Percentiles rank a stretch among this genome's conserved stretches.
These are phyloP conservation scores for Polylopha cassiicola DNA, from an alignment of 2,888 invertebrate species.

Conservation along the genomic window DNA sequence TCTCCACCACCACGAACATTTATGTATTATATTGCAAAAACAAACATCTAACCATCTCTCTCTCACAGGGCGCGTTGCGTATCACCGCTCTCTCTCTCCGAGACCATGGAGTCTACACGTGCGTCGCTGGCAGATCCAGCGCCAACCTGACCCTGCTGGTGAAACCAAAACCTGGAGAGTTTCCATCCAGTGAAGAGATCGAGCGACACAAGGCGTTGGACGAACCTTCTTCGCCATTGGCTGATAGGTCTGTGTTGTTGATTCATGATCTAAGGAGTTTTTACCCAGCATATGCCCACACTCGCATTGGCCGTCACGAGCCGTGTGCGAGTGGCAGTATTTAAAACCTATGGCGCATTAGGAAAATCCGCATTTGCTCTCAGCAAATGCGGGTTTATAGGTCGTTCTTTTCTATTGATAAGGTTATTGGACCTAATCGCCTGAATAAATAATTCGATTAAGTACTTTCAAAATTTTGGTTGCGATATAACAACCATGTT, in stretches of 20 bases:
- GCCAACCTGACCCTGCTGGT: constrained; percentile 89
- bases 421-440: no score
- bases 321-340: no score
- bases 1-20: background rate
- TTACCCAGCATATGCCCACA: no score
- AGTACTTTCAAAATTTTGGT: no score
- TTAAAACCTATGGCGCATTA: no score
- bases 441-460: no score
- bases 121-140: constrained; percentile 88
- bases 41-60: background rate
- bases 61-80: constrained; percentile 84
- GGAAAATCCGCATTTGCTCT: no score
- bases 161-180: constrained; percentile 87
- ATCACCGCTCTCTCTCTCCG: constrained; percentile 88
- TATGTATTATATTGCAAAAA: constrained; percentile 3
- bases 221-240: constrained; percentile 64
- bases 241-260: constrained; percentile 54
- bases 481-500: no score
- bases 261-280: no score
- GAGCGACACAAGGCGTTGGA: constrained; percentile 73
- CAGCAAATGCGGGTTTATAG: no score
- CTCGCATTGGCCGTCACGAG: no score
- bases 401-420: no score
- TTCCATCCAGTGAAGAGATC: constrained; percentile 88
- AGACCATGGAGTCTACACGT: constrained; percentile 91